Percentiles rank a stretch among this genome's conserved stretches.
phyloP scores from a whole-genome alignment of 2,113 vertebrate species.

The Atherinomorus stipes region DNA sequence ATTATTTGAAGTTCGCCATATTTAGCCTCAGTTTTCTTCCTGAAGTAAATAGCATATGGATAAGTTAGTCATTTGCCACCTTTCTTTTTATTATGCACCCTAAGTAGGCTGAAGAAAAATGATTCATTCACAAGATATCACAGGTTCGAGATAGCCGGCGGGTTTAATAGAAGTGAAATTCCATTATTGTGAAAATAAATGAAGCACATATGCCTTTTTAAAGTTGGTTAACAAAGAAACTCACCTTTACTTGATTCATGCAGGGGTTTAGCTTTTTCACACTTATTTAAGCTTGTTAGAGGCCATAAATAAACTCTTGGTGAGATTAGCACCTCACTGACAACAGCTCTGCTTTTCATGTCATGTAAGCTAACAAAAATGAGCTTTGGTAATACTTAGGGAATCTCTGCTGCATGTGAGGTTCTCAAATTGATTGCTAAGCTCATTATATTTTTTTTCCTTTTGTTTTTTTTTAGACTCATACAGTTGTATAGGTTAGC shows the following conservation, averaged over 20 bases:
- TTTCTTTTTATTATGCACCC: not conserved
- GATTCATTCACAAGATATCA: not conserved
- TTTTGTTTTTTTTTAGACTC: no score
- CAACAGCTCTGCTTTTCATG: not conserved
- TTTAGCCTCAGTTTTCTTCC: not conserved
- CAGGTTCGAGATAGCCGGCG: not conserved
- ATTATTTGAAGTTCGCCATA: not conserved
- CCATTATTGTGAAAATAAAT: no score
- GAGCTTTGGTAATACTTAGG: no score
- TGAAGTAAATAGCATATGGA: not conserved
- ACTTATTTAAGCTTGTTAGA: not conserved
- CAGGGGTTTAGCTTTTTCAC: not conserved
- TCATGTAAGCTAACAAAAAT: not conserved
- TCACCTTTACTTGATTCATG: not conserved
- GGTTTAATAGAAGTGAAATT: slow-evolving; percentile 1
- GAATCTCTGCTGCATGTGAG: no score
- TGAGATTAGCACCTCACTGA: not conserved
- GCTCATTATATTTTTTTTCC: no score
- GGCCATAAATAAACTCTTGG: not conserved
- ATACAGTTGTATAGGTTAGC: no score
- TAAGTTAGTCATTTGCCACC: not conserved
- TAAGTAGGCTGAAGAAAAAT: not conserved
- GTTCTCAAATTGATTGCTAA: no score
- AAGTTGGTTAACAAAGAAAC: not conserved
- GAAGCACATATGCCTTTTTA: not conserved